phyloP scores from a whole-genome alignment of 2,888 invertebrate species.

The Andrena chrysosceles region DNA sequence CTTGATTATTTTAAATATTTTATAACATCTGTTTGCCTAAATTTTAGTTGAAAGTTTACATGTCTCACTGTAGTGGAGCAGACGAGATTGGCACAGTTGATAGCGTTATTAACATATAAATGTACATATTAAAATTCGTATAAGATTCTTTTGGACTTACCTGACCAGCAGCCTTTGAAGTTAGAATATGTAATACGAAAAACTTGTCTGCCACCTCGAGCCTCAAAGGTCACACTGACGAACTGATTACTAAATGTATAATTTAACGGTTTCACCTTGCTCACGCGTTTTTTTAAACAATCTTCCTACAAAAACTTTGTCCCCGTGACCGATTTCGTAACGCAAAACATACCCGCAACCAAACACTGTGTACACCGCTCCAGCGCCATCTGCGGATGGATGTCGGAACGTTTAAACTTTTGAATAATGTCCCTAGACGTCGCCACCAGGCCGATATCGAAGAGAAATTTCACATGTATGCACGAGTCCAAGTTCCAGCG shows the following conservation, averaged over 20 bases:
- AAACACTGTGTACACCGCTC: not conserved
- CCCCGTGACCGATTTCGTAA: not conserved
- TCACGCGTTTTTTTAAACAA: not conserved
- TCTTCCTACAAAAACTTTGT: not conserved
- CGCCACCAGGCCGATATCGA: not conserved
- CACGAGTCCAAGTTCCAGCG: not conserved
- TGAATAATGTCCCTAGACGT: not conserved
- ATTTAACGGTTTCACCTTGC: not conserved
- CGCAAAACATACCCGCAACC: conserved; percentile 44
- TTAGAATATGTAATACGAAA: not conserved
- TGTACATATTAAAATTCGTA: not conserved
- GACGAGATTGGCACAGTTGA: not conserved
- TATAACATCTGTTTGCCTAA: not conserved
- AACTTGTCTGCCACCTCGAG: not conserved
- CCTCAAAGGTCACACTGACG: not conserved
- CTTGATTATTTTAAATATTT: not conserved
- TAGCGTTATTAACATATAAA: not conserved
- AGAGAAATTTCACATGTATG: not conserved
- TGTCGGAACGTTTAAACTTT: not conserved
- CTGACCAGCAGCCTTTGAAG: not conserved
- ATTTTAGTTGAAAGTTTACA: not conserved
- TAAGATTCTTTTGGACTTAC: conserved; percentile 7
- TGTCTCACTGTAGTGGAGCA: not conserved
- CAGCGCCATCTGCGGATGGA: not conserved
- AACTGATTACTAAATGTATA: not conserved